Evolutionary conservation across 2,888 invertebrate genomes (phyloP).

Genomic region (Trissolcus brochymenae): DNA sequence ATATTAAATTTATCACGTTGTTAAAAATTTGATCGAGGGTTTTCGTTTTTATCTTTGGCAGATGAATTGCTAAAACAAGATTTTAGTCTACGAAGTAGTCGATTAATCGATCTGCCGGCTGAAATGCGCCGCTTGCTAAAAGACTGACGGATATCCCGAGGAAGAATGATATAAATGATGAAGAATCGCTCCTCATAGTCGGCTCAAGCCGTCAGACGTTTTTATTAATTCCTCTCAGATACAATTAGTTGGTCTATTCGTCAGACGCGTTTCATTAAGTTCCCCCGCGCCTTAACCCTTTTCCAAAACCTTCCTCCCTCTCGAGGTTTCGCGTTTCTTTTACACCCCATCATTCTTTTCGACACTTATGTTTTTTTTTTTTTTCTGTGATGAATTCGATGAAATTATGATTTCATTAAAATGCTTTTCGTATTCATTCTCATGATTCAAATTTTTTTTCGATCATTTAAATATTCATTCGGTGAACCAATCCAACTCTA

Average conservation of each 20-base stretch:
- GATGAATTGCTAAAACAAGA: slow-evolving; percentile 46
- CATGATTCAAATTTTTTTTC: not conserved
- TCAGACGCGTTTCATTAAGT: slow-evolving; percentile 76
- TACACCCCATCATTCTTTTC: slow-evolving; percentile 58
- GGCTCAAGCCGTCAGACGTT: slow-evolving; percentile 68
- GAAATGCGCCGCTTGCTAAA: slow-evolving; percentile 53
- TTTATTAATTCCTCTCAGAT: slow-evolving; percentile 76
- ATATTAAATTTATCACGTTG: too few species aligned
- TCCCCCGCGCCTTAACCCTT: slow-evolving; percentile 64
- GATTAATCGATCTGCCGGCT: slow-evolving; percentile 59
- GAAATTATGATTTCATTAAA: slow-evolving; percentile 51
- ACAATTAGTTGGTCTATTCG: slow-evolving; percentile 76
- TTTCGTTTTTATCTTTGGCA: slow-evolving; percentile 10
- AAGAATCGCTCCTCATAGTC: slow-evolving; percentile 64
- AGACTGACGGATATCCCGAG: slow-evolving; percentile 62
- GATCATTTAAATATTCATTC: not conserved
- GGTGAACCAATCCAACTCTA: too few species aligned
- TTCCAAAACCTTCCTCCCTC: slow-evolving; percentile 60
- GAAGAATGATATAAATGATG: slow-evolving; percentile 72
- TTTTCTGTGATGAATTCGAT: slow-evolving; percentile 23
- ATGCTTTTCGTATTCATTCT: slow-evolving; percentile 13
- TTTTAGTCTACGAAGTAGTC: slow-evolving; percentile 50
- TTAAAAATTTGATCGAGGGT: slow-evolving; percentile 10
- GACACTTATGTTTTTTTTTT: slow-evolving; percentile 44
- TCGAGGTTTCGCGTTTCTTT: slow-evolving; percentile 59